phyloP scores from a whole-genome alignment of 1,140 invertebrate species.

The Amphibalanus amphitrite region DNA sequence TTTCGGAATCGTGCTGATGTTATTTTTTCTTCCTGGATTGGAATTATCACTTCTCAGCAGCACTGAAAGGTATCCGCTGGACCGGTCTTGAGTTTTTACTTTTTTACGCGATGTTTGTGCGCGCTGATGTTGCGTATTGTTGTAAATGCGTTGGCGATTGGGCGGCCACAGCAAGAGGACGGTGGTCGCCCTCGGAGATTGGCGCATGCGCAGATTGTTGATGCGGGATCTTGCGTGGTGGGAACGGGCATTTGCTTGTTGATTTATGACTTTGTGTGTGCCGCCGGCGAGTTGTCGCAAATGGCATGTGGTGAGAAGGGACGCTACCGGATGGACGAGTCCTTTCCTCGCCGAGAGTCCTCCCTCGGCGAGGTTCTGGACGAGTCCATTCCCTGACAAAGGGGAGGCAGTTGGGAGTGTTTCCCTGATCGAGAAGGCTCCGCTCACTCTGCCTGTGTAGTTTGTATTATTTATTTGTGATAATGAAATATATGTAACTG shows the following conservation, averaged over 20 bases:
- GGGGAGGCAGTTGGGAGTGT: background rate
- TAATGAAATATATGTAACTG: background rate
- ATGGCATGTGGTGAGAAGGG: too few relatives aligned
- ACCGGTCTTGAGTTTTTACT: background rate
- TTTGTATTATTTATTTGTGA: slow-evolving; percentile 2
- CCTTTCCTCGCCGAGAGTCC: too few relatives aligned
- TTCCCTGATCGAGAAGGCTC: background rate
- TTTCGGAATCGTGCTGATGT: too few relatives aligned
- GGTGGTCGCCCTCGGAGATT: background rate
- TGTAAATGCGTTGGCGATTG: too few relatives aligned
- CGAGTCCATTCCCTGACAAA: too few relatives aligned
- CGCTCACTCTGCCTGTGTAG: background rate
- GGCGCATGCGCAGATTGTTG: background rate
- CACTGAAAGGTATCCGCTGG: background rate
- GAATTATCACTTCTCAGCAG: too few relatives aligned
- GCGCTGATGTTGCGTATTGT: background rate
- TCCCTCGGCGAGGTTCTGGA: too few relatives aligned
- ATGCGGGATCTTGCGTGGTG: background rate
- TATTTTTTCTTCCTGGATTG: too few relatives aligned
- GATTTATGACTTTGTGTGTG: background rate
- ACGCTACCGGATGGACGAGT: too few relatives aligned
- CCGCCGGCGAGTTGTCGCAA: too few relatives aligned
- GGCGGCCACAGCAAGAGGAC: too few relatives aligned
- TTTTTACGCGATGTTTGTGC: background rate
- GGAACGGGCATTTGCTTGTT: background rate